Evolutionary conservation across 2,797 vertebrate species (phyloP), one percentile per base, ranked within the genome.

Genomic region (Anabas testudineus): DNA sequence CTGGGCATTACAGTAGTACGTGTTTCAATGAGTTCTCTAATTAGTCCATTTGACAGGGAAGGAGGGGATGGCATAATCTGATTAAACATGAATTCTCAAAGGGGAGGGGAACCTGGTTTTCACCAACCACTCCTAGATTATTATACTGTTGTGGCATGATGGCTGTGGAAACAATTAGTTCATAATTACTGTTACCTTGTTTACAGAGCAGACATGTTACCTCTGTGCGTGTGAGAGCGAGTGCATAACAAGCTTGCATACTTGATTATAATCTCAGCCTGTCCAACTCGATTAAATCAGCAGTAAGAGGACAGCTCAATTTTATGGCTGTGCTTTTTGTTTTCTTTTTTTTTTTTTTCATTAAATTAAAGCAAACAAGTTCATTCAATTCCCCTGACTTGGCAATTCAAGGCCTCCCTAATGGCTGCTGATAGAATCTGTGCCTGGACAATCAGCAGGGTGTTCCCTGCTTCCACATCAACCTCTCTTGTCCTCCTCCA

Each of bases 381-480:
- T 82, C 65, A 77, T 73, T 80, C 67, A 68, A 67, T 83, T 84
- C 79, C 82, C 80, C 49, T 9, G 49, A 45, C 52, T 67, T 41
- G 32, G 60, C 71, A 60, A 68, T 85, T 82, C 71, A 78, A 43
- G 65, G 66, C 74, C 66, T 46, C 63, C 65, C 74, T 89, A 87
- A 89, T 87, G 71, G 68, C 32, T 39, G 2, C 80, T 77, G 87
- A 90, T 89, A 83, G 82, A 84, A 87, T 90, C 87, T 59, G 87
- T 49, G 78, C 71, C 78, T 74, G 77, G 69, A 82, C 88, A 85
- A 86, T 87, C 90, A 88, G 77, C 83, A 65, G 85, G 83, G 76
- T 82, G 81, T 74, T 84, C 73, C 81, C 76, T 42, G 48, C 72
- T 65, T 65, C 64, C 52, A 62, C 43, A 58, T 70, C 78, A 71